Evolutionary conservation across 2,113 vertebrate genomes (phyloP).

Genomic region (Tauraco erythrolophus): DNA sequence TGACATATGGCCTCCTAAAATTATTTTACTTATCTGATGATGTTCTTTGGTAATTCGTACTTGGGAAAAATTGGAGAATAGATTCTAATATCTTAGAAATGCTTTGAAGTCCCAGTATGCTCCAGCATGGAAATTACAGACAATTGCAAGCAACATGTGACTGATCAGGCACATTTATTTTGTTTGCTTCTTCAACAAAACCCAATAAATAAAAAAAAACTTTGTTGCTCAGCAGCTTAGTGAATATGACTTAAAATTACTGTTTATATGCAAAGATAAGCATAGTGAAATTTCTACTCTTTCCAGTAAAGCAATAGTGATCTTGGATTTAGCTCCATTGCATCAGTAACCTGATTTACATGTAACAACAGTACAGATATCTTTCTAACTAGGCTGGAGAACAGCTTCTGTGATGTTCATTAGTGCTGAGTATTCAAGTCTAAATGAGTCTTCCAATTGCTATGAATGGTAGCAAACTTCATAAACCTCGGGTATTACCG

Average conservation of each 20-base stretch:
- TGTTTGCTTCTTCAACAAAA: background rate
- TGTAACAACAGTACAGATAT: background rate
- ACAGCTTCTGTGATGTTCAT: background rate
- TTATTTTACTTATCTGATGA: background rate
- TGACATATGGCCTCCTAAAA: background rate
- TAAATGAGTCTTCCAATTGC: background rate
- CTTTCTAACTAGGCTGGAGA: background rate
- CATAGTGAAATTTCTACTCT: background rate
- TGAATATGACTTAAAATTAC: background rate
- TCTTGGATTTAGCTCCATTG: background rate
- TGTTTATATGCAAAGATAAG: background rate
- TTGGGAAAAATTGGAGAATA: background rate
- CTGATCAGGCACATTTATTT: background rate
- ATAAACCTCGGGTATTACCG: fast-evolving
- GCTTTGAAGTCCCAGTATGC: background rate
- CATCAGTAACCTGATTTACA: background rate
- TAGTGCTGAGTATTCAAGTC: background rate
- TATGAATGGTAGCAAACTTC: background rate
- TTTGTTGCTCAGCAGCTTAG: background rate
- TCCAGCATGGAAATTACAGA: background rate
- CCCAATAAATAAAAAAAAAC: background rate
- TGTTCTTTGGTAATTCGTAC: background rate
- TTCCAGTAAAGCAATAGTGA: background rate
- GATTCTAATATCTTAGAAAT: background rate
- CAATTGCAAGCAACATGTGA: background rate